Evolutionary conservation across 2,888 invertebrate genomes (phyloP).

Genomic region (Diarsia rubi): DNA sequence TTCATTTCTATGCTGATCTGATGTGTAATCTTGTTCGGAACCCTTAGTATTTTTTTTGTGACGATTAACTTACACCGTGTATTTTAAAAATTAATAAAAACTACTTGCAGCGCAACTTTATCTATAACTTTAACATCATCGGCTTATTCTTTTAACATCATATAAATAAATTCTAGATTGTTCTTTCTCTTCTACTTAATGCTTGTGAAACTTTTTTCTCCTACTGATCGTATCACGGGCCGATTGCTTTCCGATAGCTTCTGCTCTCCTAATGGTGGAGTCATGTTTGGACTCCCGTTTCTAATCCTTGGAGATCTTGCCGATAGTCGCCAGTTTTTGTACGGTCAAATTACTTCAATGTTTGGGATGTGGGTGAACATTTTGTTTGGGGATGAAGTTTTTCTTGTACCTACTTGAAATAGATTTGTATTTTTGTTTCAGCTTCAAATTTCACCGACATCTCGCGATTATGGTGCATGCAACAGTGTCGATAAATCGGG

Average conservation of each 20-base stretch:
- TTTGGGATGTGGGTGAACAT: conserved; percentile 2
- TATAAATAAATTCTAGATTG: background rate
- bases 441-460: too few species aligned
- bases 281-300: conserved; percentile 86
- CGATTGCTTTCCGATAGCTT: conserved; percentile 86
- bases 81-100: background rate
- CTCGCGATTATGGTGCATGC: too few species aligned
- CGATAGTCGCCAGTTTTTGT: conserved; percentile 49
- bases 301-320: conserved; percentile 64
- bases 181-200: background rate
- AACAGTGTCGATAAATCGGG: too few species aligned
- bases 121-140: too few species aligned
- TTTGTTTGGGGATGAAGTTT: background rate
- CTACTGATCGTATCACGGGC: conserved; percentile 69
- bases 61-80: background rate
- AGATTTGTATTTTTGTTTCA: background rate
- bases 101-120: background rate
- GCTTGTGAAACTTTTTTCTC: conserved; percentile 41
- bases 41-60: background rate
- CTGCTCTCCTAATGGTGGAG: conserved; percentile 85
- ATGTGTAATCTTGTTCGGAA: background rate
- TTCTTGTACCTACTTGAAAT: too few species aligned
- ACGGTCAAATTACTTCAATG: conserved; percentile 53
- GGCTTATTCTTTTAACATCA: background rate
- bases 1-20: background rate